Conservation (phyloP, 2,888 invertebrate species). For the Lymantria dispar region DNA sequence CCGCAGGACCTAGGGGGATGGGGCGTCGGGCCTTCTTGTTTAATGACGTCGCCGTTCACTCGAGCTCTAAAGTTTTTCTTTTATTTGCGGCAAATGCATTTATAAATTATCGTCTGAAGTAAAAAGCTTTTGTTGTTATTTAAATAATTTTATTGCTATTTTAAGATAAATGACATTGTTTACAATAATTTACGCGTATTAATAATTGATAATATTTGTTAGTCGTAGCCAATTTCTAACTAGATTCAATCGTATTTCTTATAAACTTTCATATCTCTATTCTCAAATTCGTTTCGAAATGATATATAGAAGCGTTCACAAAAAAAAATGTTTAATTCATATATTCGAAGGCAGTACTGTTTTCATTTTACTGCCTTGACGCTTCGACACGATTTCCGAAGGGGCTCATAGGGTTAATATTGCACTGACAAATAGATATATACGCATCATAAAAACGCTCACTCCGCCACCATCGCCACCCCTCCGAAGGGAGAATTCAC, state of each 20-base stretch:
- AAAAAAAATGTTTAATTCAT: slow-evolving; percentile 9
- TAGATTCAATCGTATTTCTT: not conserved
- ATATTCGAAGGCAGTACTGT: slow-evolving; percentile 7
- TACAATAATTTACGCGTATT: slow-evolving; percentile 7
- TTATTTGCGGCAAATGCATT: slow-evolving; percentile 36
- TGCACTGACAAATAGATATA: slow-evolving; percentile 22
- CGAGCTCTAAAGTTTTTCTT: slow-evolving; percentile 62
- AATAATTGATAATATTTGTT: not conserved
- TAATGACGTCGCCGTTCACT: slow-evolving; percentile 75
- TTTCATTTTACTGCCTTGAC: slow-evolving; percentile 13
- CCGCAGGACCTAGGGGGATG: slow-evolving; percentile 57
- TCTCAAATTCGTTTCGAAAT: not conserved
- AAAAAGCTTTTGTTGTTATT: slow-evolving; percentile 22
- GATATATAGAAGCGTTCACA: not conserved
- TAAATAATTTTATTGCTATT: slow-evolving; percentile 9
- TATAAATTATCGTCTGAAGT: slow-evolving; percentile 34
- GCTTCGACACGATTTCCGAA: slow-evolving; percentile 18
- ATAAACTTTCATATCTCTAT: not conserved
- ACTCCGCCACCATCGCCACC: slow-evolving; percentile 22
- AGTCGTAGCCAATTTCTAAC: not conserved
- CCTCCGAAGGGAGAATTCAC: slow-evolving; percentile 25
- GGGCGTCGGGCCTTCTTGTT: slow-evolving; percentile 58
- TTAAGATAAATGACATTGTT: slow-evolving; percentile 11
- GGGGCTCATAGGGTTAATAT: slow-evolving; percentile 24
- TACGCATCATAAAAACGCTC: slow-evolving; percentile 32